phyloP scores from a whole-genome alignment of 2,797 vertebrate species.

The Enoplosus armatus region DNA sequence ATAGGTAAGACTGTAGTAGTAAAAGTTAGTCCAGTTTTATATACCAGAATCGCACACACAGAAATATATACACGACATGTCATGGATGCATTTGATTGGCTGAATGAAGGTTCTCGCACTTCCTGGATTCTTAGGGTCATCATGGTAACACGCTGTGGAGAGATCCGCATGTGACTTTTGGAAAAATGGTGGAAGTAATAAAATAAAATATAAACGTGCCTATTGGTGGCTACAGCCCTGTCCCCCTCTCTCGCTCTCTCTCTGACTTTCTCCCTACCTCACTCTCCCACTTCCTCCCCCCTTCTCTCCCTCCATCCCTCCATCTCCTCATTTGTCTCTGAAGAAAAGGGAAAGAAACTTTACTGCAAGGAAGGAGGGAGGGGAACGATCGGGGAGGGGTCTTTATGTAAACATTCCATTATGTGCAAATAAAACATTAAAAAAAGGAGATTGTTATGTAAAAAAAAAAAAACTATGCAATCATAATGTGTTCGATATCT shows the following conservation, averaged over 20 bases:
- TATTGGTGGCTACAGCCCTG: slow-evolving; percentile 59
- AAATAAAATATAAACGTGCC: slow-evolving; percentile 54
- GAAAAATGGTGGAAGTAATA: slow-evolving; percentile 34
- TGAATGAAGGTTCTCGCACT: slow-evolving; percentile 28
- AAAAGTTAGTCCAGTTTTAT: slow-evolving; percentile 55
- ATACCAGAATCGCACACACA: slow-evolving; percentile 2
- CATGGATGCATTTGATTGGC: slow-evolving; percentile 49
- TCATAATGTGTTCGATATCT: slow-evolving; percentile 71
- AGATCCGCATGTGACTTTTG: background rate
- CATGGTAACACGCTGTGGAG: slow-evolving; percentile 11
- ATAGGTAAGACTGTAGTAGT: slow-evolving; percentile 20
- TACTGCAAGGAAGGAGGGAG: slow-evolving; percentile 28
- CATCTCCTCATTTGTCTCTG: slow-evolving; percentile 40
- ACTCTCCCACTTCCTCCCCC: slow-evolving; percentile 30
- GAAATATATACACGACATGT: background rate
- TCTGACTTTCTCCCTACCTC: slow-evolving; percentile 17
- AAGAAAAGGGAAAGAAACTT: slow-evolving; percentile 55
- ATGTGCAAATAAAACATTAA: slow-evolving; percentile 72
- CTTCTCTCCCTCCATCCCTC: slow-evolving; percentile 27
- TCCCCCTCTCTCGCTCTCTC: slow-evolving; percentile 37
- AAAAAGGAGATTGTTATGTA: slow-evolving; percentile 68
- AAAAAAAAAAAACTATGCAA: slow-evolving; percentile 83
- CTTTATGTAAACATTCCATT: slow-evolving; percentile 82
- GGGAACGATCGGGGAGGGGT: slow-evolving; percentile 32
- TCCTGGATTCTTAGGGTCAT: slow-evolving; percentile 20